These are phyloP conservation scores for Engraulis encrasicolus DNA, from an alignment of 2,113 vertebrate genomes.

Conservation along the genomic window DNA sequence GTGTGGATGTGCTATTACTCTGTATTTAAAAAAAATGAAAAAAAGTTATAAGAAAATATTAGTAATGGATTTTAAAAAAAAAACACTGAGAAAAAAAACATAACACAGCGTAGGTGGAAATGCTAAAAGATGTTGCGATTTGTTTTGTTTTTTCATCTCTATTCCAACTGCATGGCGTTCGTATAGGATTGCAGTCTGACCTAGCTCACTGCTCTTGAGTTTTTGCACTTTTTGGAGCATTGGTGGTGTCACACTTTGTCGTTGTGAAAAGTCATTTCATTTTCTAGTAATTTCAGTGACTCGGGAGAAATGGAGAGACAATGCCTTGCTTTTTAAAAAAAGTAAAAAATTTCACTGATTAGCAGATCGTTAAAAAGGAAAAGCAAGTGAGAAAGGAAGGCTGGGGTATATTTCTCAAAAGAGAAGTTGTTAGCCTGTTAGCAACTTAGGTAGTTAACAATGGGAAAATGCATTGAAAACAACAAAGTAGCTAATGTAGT, in stretches of 20 bases:
- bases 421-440: too few relatives aligned
- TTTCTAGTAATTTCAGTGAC: constrained; percentile 61
- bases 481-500: too few relatives aligned
- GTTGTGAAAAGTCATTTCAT: constrained; percentile 70
- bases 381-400: constrained; percentile 20
- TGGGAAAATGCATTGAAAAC: too few relatives aligned
- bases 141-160: constrained; percentile 66
- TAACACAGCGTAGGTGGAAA: constrained; percentile 67
- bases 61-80: constrained; percentile 37
- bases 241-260: constrained; percentile 78
- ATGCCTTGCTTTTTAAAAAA: constrained; percentile 54
- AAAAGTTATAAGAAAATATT: constrained; percentile 61
- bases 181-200: constrained; percentile 82
- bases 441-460: too few relatives aligned
- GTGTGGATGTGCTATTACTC: constrained; percentile 82
- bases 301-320: constrained; percentile 50
- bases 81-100: constrained; percentile 48
- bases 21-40: constrained; percentile 60
- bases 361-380: constrained; percentile 31
- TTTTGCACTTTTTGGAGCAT: constrained; percentile 79
- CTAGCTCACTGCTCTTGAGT: constrained; percentile 75
- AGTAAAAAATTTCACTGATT: constrained; percentile 35
- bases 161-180: constrained; percentile 88
- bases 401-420: too few relatives aligned
- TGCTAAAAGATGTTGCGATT: constrained; percentile 61